A percentile compares a stretch with the other conserved stretches of the same genome.
These are phyloP conservation scores for Cavia porcellus DNA, from an alignment of 2,113 vertebrate genomes.

Conservation along the genomic window DNA sequence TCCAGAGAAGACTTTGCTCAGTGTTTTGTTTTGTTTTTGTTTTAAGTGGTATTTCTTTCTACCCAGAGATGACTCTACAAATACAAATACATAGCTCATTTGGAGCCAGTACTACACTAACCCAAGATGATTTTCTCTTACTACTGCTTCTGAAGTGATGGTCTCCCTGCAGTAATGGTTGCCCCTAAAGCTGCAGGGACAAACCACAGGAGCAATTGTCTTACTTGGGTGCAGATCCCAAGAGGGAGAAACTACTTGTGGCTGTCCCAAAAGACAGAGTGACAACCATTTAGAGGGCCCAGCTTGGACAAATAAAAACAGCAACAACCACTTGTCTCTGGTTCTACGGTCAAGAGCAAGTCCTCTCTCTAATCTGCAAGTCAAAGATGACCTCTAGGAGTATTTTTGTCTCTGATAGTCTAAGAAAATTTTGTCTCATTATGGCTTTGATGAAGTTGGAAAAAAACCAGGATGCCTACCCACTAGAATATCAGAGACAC, in stretches of 20 bases:
- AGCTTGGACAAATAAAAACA: neutral
- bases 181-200: neutral
- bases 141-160: neutral
- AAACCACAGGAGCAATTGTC: neutral
- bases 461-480: too few species aligned
- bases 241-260: neutral
- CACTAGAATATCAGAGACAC: fast-evolving
- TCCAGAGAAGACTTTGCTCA: neutral
- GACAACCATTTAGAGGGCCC: neutral
- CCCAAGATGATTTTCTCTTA: neutral
- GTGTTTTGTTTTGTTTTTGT: neutral
- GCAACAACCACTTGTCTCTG: neutral
- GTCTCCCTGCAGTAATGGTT: neutral
- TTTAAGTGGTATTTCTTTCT: neutral
- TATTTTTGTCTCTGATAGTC: neutral
- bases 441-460: neutral
- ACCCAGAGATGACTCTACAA: neutral
- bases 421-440: neutral
- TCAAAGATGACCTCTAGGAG: neutral
- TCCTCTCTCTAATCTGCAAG: neutral
- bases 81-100: neutral
- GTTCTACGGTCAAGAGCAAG: neutral
- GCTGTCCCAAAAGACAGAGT: neutral
- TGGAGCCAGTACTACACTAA: fast-evolving
- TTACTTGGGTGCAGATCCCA: neutral